These are phyloP conservation scores for Callipepla californica DNA, from an alignment of 2,113 vertebrate genomes.

Conservation along the genomic window DNA sequence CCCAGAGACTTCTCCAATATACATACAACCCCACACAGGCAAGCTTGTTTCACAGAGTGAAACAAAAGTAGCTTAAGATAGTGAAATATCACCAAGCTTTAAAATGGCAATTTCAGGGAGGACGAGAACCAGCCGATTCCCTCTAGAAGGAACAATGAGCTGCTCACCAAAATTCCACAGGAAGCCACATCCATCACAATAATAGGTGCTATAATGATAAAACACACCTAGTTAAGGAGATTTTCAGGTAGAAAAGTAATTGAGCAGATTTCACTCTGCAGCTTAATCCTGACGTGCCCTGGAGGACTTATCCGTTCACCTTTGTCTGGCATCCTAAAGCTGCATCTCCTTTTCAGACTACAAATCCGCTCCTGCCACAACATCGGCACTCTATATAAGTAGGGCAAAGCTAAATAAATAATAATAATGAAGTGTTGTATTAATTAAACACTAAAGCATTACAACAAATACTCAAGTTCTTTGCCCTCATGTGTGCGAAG, in stretches of 20 bases:
- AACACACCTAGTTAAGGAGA: conserved; percentile 34
- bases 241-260: conserved; percentile 44
- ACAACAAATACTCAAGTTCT: background rate
- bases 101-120: background rate
- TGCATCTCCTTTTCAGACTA: background rate
- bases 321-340: background rate
- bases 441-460: background rate
- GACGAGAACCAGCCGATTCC: background rate
- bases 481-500: background rate
- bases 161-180: background rate
- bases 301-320: conserved; percentile 18
- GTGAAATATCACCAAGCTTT: background rate
- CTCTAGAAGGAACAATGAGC: background rate
- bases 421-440: background rate
- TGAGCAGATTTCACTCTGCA: conserved; percentile 15
- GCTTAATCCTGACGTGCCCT: conserved; percentile 27
- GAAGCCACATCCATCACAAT: background rate
- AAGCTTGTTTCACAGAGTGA: background rate
- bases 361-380: background rate
- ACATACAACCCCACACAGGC: background rate
- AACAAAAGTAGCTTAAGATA: background rate
- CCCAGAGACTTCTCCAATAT: background rate
- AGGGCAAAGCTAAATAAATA: background rate
- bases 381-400: accelerated
- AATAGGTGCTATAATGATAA: conserved; percentile 16